A percentile compares a stretch with the other conserved stretches of the same genome.
phyloP scores from a whole-genome alignment of 2,888 invertebrate genomes.

The Corbicula japonica region DNA sequence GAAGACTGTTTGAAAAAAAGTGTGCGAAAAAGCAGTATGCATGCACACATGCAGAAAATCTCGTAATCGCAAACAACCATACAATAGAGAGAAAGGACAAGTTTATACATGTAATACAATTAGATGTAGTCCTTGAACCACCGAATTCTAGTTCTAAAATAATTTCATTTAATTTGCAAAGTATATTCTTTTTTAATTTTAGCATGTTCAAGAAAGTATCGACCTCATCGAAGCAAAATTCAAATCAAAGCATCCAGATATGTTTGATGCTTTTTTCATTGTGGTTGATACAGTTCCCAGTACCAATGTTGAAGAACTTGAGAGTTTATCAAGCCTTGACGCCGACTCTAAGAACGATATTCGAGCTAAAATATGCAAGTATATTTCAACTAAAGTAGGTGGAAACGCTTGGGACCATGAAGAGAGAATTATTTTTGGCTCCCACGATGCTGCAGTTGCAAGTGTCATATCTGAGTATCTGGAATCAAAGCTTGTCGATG shows the following conservation, averaged over 20 bases:
- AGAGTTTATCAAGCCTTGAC: too few species aligned
- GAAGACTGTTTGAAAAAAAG: too few species aligned
- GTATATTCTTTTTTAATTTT: not conserved
- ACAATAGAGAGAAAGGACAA: too few species aligned
- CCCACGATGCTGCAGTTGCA: not conserved
- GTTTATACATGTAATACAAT: too few species aligned
- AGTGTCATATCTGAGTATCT: conserved; percentile 12
- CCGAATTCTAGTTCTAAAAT: not conserved
- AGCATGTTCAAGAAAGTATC: not conserved
- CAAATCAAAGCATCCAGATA: not conserved
- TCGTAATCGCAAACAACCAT: too few species aligned
- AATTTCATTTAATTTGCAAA: not conserved
- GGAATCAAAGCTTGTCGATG: conserved; percentile 6
- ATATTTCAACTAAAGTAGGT: not conserved
- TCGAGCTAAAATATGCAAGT: not conserved
- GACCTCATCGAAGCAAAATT: conserved; percentile 3
- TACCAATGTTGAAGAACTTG: not conserved
- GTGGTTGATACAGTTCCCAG: not conserved
- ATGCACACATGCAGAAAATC: too few species aligned
- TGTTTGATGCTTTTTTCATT: conserved; percentile 5
- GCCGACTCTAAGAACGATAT: too few species aligned
- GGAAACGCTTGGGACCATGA: not conserved
- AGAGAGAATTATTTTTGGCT: conserved; percentile 4
- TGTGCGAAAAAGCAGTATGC: too few species aligned
- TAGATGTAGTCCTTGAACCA: not conserved